Base-by-base conservation (phyloP, 2,797 vertebrate genomes). In the Merluccius polli region DNA sequence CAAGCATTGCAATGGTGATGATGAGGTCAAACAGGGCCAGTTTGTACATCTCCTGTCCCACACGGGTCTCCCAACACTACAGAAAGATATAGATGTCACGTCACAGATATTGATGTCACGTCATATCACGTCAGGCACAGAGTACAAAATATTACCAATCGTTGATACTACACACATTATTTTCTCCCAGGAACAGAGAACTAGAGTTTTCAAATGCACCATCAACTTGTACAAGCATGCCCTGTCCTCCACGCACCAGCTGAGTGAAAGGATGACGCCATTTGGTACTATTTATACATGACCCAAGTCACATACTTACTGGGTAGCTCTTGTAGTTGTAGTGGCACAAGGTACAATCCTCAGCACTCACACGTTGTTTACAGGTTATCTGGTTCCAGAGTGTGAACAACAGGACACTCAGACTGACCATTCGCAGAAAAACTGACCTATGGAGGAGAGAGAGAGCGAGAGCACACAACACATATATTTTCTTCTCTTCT, bases 1-100 rank as follows among this genome's bases (percentile, higher is more conserved):
- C 24, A 8, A 90, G 88, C 38, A 95, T 71, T 0, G 90, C 92
- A 0, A 96, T 36, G 32, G 84, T 91, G 32, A 93, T 92, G 76
- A 97, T 87, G 78, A 97, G 87, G 80, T 97, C 96, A 33, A 98
- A 98, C 38, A 98, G 77, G 1, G 94, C 87, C 48, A 98, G 91
- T 81, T 95, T 97, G 90, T 97, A 97, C 96, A 97, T 97, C 87
- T 98, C 96, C 88, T 96, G 96, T 8, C 96, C 96, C 12, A 98
- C 74, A 0, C 93, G 90, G 0, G 95, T 97, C 92, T 97, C 96
- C 96, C 96, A 97, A 88, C 96, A 97, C 96, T 97, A 73, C 48
- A 78, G 6, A 11, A 35, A 5, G 48, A 41, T 27, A 6, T 6
- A 24, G 2, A 24, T n/a, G 59, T 27, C 59, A 65, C 9, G 4